Percentiles rank a stretch among this genome's conserved stretches.
Conservation (phyloP, 2,888 invertebrate species). For the Carpatolechia fugitivella region DNA sequence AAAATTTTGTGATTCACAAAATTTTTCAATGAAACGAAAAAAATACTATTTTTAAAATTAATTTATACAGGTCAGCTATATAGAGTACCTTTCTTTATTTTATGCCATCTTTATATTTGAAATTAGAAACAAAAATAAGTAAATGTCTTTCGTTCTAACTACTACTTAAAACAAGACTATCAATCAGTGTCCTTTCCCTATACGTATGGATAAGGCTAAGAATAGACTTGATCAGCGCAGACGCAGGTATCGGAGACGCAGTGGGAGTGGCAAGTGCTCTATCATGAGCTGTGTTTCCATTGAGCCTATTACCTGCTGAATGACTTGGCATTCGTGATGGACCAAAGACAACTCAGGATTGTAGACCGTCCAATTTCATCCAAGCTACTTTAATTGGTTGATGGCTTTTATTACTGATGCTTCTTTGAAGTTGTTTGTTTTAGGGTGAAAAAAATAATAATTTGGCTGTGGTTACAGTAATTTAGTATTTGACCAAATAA, state of each 20-base stretch:
- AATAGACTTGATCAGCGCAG: neutral
- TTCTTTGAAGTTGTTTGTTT: too few relatives aligned
- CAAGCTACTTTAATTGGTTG: neutral
- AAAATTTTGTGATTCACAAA: too few relatives aligned
- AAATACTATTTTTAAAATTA: too few relatives aligned
- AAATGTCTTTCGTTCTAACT: neutral
- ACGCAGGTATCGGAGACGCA: neutral
- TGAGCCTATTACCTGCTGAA: slow-evolving; percentile 21
- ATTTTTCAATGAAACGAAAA: too few relatives aligned
- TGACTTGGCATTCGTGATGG: slow-evolving; percentile 21
- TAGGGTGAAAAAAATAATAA: too few relatives aligned
- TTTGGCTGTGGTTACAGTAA: too few relatives aligned
- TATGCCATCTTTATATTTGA: too few relatives aligned
- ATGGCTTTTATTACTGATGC: neutral
- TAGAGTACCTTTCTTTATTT: too few relatives aligned
- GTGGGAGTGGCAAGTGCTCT: slow-evolving; percentile 14
- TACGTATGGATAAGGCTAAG: neutral
- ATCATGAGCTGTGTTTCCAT: slow-evolving; percentile 21
- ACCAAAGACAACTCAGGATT: slow-evolving; percentile 11
- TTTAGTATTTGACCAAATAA: too few relatives aligned
- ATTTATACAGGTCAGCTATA: too few relatives aligned
- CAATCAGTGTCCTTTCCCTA: neutral
- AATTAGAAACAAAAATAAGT: too few relatives aligned
- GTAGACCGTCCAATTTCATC: neutral
- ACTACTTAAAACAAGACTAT: neutral